Evolutionary conservation across 2,888 invertebrate species (phyloP).

Genomic region (Drosophila pegasa): DNA sequence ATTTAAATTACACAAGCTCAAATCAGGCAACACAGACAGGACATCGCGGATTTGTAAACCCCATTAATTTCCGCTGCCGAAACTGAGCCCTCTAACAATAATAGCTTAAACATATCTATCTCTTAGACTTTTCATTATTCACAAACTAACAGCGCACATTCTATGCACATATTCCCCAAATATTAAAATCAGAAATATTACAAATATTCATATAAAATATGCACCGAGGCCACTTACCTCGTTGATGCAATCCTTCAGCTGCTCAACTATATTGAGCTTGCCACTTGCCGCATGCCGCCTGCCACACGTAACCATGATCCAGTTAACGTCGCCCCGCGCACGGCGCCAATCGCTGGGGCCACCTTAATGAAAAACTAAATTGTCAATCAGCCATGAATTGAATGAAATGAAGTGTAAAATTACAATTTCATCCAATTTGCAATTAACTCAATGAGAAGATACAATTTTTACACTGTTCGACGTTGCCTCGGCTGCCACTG

Average conservation of each 20-base stretch:
- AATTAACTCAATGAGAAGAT: conserved; percentile 82
- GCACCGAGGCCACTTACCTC: not conserved
- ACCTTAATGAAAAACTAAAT: conserved; percentile 83
- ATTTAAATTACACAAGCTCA: no score
- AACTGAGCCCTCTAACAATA: no score
- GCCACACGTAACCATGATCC: conserved; percentile 37
- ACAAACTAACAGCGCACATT: not conserved
- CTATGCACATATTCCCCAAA: not conserved
- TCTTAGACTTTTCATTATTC: no score
- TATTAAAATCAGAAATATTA: not conserved
- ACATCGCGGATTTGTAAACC: no score
- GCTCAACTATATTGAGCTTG: not conserved
- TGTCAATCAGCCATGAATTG: conserved; percentile 84
- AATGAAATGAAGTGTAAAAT: conserved; percentile 84
- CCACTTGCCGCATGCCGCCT: conserved; percentile 15
- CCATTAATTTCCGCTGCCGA: no score
- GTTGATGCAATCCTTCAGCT: not conserved
- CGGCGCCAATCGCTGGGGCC: conserved; percentile 13
- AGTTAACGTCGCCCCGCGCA: conserved; percentile 23
- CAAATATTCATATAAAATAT: not conserved
- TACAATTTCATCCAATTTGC: conserved; percentile 84
- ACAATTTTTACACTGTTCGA: conserved; percentile 37
- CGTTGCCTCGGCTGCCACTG: not conserved
- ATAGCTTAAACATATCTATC: no score
- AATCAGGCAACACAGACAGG: no score